Evolutionary conservation across 37 sponge, comb jelly and placozoan species (phyloP), one percentile per base, ranked within the genome.

Genomic region (Hormiphora californensis): DNA sequence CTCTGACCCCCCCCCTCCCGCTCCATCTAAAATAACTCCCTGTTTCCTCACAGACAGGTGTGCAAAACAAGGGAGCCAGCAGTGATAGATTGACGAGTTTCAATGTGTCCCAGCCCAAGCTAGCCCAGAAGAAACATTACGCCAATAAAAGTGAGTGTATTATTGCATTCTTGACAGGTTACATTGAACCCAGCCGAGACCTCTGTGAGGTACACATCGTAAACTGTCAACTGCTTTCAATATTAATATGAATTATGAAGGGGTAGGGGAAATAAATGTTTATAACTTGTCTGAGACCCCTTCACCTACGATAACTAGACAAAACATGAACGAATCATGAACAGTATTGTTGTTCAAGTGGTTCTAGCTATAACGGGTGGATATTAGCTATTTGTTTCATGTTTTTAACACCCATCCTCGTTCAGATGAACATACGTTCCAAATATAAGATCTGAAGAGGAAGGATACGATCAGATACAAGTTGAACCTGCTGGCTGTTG

Each of bases 371-470:
- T n/a, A n/a, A n/a, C n/a, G n/a, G n/a, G n/a, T n/a, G n/a, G n/a
- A n/a, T n/a, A n/a, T n/a, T n/a, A n/a, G n/a, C n/a, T n/a, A n/a
- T n/a, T n/a, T n/a, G n/a, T n/a, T n/a, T n/a, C n/a, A n/a, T n/a
- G n/a, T n/a, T n/a, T n/a, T n/a, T n/a, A n/a, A n/a, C n/a, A n/a
- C n/a, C n/a, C n/a, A n/a, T n/a, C n/a, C n/a, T n/a, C n/a, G 32
- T 65, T 65, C 67, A 65, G 67, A 32, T 65, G 67, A 65, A 32
- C 67, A 65, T 39, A 65, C 67, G 37, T 65, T 65, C 67, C 67
- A 65, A 33, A 65, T 33, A 1, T 65, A 65, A 32, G 67, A 3
- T 33, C 38, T 11, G 61, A n/a, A 49, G 15, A 17, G 53, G 53
- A 49, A n/a, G n/a, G n/a, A n/a, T n/a, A n/a, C n/a, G n/a, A n/a